Percentiles rank a stretch among this genome's conserved stretches.
Evolutionary conservation across 2,113 vertebrate species (phyloP).

Genomic region (Laticauda laticaudata): DNA sequence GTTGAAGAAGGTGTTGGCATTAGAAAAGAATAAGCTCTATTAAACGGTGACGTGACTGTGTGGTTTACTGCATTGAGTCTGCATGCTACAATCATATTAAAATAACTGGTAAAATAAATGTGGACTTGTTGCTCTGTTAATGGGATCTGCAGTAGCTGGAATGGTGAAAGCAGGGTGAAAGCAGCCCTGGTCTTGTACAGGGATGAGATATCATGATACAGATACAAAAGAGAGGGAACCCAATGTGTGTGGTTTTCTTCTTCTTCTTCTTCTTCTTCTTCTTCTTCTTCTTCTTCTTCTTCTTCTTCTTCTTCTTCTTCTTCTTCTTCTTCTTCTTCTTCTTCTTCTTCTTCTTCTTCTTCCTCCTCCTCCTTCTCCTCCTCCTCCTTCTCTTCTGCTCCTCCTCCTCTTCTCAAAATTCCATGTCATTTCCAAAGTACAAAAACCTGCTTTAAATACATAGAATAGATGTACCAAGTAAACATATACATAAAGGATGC

Average conservation of each 20-base stretch:
- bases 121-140: not conserved
- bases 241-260: too few relatives aligned
- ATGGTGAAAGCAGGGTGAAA: not conserved
- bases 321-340: too few relatives aligned
- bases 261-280: too few relatives aligned
- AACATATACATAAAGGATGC: not conserved
- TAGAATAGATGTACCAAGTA: not conserved
- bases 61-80: not conserved
- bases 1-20: not conserved
- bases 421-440: not conserved
- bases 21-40: not conserved
- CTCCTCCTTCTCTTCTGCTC: rapidly evolving
- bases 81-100: not conserved
- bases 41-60: not conserved
- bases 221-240: not conserved
- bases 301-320: too few relatives aligned
- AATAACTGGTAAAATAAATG: not conserved
- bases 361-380: not conserved
- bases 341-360: too few relatives aligned
- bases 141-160: not conserved
- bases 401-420: not conserved
- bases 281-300: too few relatives aligned
- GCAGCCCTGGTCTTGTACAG: not conserved
- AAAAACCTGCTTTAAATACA: not conserved
- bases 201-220: not conserved